These are phyloP conservation scores for Antennarius striatus DNA, from an alignment of 2,113 vertebrate species.

Conservation along the genomic window DNA sequence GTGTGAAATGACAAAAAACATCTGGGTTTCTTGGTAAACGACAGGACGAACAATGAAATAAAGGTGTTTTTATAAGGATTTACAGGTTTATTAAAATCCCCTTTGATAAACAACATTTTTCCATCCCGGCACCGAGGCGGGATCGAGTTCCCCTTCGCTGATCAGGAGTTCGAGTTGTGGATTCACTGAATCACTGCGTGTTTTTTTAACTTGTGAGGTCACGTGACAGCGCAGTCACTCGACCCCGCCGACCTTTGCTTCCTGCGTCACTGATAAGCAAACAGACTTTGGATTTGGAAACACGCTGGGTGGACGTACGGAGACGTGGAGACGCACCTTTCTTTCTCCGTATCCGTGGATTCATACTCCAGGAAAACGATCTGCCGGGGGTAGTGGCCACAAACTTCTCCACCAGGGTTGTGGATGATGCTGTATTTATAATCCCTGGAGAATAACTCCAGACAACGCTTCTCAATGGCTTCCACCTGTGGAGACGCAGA, in stretches of 20 bases:
- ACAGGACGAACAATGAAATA: not conserved
- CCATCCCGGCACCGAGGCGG: not conserved
- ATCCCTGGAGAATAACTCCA: slow-evolving; percentile 92
- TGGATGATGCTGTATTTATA: slow-evolving; percentile 94
- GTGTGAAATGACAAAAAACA: not conserved
- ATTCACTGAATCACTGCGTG: slow-evolving; percentile 28
- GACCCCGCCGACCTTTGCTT: slow-evolving; percentile 37
- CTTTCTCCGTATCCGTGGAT: slow-evolving; percentile 82
- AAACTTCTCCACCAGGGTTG: slow-evolving; percentile 91
- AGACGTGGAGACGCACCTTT: slow-evolving; percentile 79
- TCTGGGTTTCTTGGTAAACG: not conserved
- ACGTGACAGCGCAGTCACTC: slow-evolving; percentile 29
- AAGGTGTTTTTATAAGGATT: not conserved
- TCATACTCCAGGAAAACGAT: slow-evolving; percentile 95
- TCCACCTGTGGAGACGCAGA: slow-evolving; percentile 81
- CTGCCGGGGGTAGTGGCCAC: slow-evolving; percentile 94
- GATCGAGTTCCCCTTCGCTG: not conserved
- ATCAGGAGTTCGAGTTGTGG: slow-evolving; percentile 1
- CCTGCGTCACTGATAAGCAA: slow-evolving; percentile 35
- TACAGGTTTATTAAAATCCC: not conserved
- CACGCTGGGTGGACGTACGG: not conserved
- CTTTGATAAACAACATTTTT: not conserved
- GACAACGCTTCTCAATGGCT: slow-evolving; percentile 87
- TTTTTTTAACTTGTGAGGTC: not conserved
- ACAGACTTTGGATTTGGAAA: slow-evolving; percentile 31